Base-by-base conservation (phyloP, 2,888 invertebrate species). In the Deladenus siricidicola region DNA sequence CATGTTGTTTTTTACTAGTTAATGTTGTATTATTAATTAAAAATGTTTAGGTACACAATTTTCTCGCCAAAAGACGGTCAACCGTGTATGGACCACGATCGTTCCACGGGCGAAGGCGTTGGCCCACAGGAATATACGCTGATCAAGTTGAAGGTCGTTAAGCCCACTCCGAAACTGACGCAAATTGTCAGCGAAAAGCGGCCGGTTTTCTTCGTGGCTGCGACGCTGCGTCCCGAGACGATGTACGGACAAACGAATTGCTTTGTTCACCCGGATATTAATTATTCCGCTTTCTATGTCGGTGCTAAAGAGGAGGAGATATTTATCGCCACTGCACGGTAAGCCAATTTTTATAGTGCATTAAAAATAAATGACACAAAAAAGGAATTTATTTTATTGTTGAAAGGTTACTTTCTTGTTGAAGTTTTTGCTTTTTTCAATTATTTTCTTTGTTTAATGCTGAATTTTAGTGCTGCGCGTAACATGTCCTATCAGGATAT, bases 71-170 rank as follows among this genome's bases (percentile, higher is more conserved):
- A 88, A 76, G 98, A 99, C 82, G 88, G 88, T 8, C 98, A 99
- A 80, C 96, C 98, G 0, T 99, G 98, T 80, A 98, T 99, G 98
- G 98, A 99, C 81, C 98, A 99, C 79, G 98, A 99, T 80, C 85
- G 98, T 71, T 87, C 89, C 98, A 96, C 86, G 1, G 98, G 98
- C 0, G 98, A 99, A 80, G 96, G 94, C 50, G 94, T 94, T 3
- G 96, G 91, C 0, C 91, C 94, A 0, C 94, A 94, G 80, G 98
- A 98, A 80, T 99, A 98, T 79, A 94, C 93, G 1, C 83, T 98
- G 1, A 86, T 99, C 63, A 98, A 98, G 83, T 87, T 99, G 86
- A 86, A 87, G 80, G 81, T 92, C 3, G 14, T 68, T 6, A 83
- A 86, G 73, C 89, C 90, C 0, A 85, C 85, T 69, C 89, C 89